Evolutionary conservation across 1,140 invertebrate species (phyloP).

Genomic region (Bombus haemorrhoidalis): DNA sequence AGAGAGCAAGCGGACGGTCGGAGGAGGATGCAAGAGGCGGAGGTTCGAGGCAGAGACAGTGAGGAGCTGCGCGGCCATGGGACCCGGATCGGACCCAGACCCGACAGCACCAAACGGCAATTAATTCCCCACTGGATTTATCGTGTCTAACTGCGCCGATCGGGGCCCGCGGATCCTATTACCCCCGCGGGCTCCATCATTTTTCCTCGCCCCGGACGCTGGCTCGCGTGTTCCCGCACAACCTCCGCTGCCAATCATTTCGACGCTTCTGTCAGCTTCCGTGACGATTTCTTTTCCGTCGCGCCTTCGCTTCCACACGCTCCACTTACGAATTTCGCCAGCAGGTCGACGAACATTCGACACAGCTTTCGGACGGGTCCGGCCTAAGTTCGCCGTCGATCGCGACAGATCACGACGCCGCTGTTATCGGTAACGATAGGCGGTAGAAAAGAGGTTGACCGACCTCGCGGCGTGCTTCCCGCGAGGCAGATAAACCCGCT

Average conservation of each 20-base stretch:
- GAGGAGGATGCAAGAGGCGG: not conserved
- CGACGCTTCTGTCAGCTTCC: conserved; percentile 57
- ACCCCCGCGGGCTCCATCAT: conserved; percentile 61
- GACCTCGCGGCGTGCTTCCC: conserved; percentile 14
- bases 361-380: too few relatives aligned
- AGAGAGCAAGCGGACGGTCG: conserved; percentile 12
- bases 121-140: conserved; percentile 81
- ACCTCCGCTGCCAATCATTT: conserved; percentile 60
- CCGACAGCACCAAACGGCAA: conserved; percentile 76
- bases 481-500: conserved; percentile 39
- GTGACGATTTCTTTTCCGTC: too few relatives aligned
- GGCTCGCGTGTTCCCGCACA: not conserved
- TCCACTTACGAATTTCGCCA: too few relatives aligned
- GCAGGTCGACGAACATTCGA: rapidly evolving
- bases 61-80: conserved; percentile 60
- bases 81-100: conserved; percentile 68
- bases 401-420: not conserved
- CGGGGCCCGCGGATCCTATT: conserved; percentile 67
- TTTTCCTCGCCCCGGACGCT: conserved; percentile 45
- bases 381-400: too few relatives aligned
- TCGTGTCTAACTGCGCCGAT: conserved; percentile 75
- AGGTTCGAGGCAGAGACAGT: conserved; percentile 40
- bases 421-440: not conserved
- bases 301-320: too few relatives aligned
- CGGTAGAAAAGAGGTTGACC: conserved; percentile 6